Conservation (phyloP, 2,888 invertebrate genomes). For the Hydraecia micacea region DNA sequence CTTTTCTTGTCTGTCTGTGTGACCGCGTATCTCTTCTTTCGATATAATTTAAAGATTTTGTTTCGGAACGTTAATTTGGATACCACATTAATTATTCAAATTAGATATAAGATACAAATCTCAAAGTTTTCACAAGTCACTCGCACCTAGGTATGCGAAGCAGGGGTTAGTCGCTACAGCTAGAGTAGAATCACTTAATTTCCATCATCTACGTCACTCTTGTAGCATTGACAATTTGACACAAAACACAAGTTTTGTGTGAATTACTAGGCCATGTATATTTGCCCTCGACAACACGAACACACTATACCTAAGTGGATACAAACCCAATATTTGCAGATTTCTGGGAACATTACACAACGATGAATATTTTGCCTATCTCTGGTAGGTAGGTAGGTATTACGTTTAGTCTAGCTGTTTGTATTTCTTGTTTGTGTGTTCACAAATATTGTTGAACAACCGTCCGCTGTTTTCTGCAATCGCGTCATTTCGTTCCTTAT, state of each 20-base stretch:
- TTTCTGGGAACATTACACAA: conserved; percentile 36
- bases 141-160: too few relatives aligned
- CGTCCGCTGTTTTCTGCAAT: conserved; percentile 16
- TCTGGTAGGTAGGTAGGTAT: conserved; percentile 8
- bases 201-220: neutral
- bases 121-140: neutral
- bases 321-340: conserved; percentile 50
- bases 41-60: neutral
- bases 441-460: conserved; percentile 26
- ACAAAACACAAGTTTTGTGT: conserved; percentile 28
- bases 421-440: conserved; percentile 19
- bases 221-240: neutral
- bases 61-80: neutral
- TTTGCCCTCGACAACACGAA: conserved; percentile 24
- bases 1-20: neutral
- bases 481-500: neutral
- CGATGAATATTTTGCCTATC: conserved; percentile 13
- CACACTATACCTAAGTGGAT: conserved; percentile 27
- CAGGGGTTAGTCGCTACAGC: neutral
- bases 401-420: conserved; percentile 7
- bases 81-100: neutral
- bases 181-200: neutral
- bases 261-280: conserved; percentile 13
- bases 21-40: neutral
- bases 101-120: neutral